These are phyloP conservation scores for Vireo griseus DNA, from an alignment of 2,797 vertebrate genomes.

Conservation along the genomic window DNA sequence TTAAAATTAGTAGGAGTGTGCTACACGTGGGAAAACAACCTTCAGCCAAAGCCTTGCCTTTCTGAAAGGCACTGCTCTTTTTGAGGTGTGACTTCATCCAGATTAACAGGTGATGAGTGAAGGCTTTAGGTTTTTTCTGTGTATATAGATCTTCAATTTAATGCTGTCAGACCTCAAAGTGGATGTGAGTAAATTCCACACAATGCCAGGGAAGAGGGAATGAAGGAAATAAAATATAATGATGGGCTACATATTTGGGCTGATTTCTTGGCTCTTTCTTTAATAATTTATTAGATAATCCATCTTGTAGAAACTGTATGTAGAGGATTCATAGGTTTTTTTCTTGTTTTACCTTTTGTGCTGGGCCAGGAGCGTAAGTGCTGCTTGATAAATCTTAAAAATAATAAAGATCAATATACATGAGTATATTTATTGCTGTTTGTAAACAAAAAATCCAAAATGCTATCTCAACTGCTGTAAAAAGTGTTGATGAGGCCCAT, in stretches of 20 bases:
- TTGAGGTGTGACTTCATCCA: not conserved
- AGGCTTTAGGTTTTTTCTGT: not conserved
- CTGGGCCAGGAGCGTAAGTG: not conserved
- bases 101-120: not conserved
- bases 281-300: not conserved
- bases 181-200: not conserved
- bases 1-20: not conserved
- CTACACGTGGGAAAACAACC: not conserved
- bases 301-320: not conserved
- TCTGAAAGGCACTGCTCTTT: not conserved
- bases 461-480: not conserved
- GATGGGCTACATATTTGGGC: not conserved
- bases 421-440: constrained; percentile 36
- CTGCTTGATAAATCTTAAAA: not conserved
- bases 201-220: fast-evolving
- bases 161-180: not conserved
- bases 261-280: not conserved
- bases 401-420: not conserved
- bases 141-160: not conserved
- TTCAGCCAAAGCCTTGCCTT: not conserved
- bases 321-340: fast-evolving
- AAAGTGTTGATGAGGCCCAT: not conserved
- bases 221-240: not conserved
- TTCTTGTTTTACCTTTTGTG: not conserved
- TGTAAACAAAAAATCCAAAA: constrained; percentile 17